Evolutionary conservation across 2,113 vertebrate genomes (phyloP), one percentile per base, ranked within the genome.

Genomic region (Vimba vimba): DNA sequence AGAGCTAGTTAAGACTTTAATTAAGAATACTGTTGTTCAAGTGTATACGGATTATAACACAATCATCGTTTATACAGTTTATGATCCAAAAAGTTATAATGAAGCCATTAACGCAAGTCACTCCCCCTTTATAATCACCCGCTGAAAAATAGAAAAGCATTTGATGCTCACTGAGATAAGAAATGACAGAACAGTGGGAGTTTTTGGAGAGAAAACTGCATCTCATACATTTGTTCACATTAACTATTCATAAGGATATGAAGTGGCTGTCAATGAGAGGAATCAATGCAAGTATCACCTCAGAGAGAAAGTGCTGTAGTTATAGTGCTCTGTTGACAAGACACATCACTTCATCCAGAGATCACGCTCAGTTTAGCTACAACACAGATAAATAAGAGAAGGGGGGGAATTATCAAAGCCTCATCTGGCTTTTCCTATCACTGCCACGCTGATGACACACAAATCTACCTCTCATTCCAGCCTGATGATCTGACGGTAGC

Each of bases 11-110:
- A 66, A 82, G 57, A 43, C 81, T 69, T 79, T 89, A 84, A 84
- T 75, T 86, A 80, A 50, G 47, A 82, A 47, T 45, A 81, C 21
- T 81, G 69, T 74, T 86, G 80, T 69, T 88, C 75, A 66, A 57
- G 55, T 81, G 76, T 80, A 71, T 36, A 73, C 52, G 7, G 17
- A 83, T 84, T 83, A 83, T 82, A 69, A 62, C 50, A 64, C 60
- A 85, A 87, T 85, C 73, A 82, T 82, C 86, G 85, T 87, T 89
- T 85, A 85, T 68, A 87, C 76, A 64, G 55, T 89, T 77, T 85
- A 82, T 77, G 76, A 87, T 82, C 73, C 86, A 89, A 87, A 85
- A 78, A 85, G 23, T 39, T 69, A 85, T 78, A 83, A 87, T 87
- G 79, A 87, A 87, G 62, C 36, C 45, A 83, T 78, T 87, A 83